Base-by-base conservation (phyloP, 2,888 invertebrate genomes). In the Pyrgus malvae region DNA sequence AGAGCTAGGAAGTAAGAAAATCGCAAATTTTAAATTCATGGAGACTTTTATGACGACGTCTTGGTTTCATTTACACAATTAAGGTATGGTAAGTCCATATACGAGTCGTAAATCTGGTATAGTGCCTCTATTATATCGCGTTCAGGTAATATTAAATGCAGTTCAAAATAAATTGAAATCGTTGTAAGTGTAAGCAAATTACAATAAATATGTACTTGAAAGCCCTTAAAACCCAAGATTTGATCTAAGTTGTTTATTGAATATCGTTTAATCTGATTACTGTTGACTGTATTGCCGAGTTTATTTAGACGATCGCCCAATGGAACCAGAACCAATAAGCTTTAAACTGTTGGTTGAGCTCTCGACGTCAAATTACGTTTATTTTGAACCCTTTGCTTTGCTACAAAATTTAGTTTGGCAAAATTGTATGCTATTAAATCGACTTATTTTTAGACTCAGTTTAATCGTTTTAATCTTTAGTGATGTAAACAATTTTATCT, bases 271-370 rank as follows among this genome's bases (percentile, higher is more conserved):
- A 53, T 53, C 23, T 29, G 53, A 45, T 45, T 29, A 45, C 14
- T 31, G 29, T 45, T 45, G 37, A 45, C 53, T 31, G 44, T 53
- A 45, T 40, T 38, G 37, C 29, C 27, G 37, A 45, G 45, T 40
- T 38, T 29, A 45, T 45, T 53, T 38, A 45, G 31, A 29, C 8
- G 16, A 44, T 35, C 11, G 29, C 16, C 44, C 45, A 31, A 38
- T 45, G 38, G 44, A 45, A 38, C 44, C 53, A 31, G 38, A 44
- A 38, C 38, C 29, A 53, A 38, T 45, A 53, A 53, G 53, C 38
- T 19, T 8, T 53, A 45, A 51, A 27, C 42, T 44, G 35, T 51
- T 51, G 42, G 51, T 41, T 42, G 16, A 50, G 50, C 42, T 29
- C 37, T 29, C 19, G 19, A 45, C 11, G 29, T 38, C 19, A 53